A percentile compares a stretch with the other conserved stretches of the same genome.
These are phyloP conservation scores for Drosophila lowei DNA, from an alignment of 1,140 invertebrate genomes.

Conservation along the genomic window DNA sequence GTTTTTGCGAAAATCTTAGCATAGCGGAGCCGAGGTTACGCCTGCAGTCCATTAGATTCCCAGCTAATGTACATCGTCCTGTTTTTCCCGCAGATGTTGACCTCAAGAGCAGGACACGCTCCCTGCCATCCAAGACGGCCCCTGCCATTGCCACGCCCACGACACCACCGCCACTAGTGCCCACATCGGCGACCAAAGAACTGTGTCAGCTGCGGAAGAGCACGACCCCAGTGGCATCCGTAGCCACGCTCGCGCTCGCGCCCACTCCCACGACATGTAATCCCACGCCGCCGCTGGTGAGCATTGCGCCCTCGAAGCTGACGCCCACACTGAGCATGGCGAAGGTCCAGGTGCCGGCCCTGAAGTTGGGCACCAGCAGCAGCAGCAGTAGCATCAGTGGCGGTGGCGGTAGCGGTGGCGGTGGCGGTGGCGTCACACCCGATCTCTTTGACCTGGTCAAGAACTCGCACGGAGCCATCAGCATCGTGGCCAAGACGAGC, in stretches of 20 bases:
- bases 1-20: too few species aligned
- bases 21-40: too few species aligned
- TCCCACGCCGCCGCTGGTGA: conserved; percentile 62
- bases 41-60: too few species aligned
- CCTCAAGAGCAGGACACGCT: conserved; percentile 86
- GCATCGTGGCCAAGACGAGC: conserved; percentile 51
- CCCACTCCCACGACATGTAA: conserved; percentile 9
- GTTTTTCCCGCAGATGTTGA: conserved; percentile 45
- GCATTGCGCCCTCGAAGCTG: conserved; percentile 66
- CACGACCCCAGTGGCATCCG: conserved; percentile 22
- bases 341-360: conserved; percentile 35
- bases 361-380: conserved; percentile 25
- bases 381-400: conserved; percentile 17
- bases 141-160: conserved; percentile 75
- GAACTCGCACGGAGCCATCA: conserved; percentile 77
- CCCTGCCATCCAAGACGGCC: conserved; percentile 85
- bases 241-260: conserved; percentile 7
- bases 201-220: conserved; percentile 56
- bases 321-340: conserved; percentile 64
- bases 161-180: conserved; percentile 74
- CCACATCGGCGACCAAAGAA: conserved; percentile 61
- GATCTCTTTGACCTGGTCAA: conserved; percentile 81
- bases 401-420: conserved; percentile 4
- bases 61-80: too few species aligned
- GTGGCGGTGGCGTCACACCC: conserved; percentile 12